phyloP scores from a whole-genome alignment of 1,140 invertebrate species.

The Diorhabda sublineata region DNA sequence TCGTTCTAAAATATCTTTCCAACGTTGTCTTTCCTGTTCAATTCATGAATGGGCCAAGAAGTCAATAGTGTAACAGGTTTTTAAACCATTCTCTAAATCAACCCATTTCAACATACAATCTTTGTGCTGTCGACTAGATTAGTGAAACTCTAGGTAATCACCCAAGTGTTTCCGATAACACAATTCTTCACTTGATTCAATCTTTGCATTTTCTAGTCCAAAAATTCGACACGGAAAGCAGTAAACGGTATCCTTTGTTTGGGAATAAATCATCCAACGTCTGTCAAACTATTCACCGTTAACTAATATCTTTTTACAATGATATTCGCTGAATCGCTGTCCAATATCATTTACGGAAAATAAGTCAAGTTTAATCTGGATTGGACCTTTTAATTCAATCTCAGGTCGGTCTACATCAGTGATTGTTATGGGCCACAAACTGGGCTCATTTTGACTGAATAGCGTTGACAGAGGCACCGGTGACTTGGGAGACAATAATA shows the following conservation, averaged over 20 bases:
- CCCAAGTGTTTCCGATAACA: background rate
- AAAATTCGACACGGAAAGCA: slow-evolving; percentile 23
- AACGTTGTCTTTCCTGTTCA: too few relatives aligned
- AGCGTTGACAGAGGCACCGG: background rate
- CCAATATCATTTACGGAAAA: slow-evolving; percentile 23
- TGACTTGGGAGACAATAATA: too few relatives aligned
- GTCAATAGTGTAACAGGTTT: too few relatives aligned
- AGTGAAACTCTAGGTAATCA: slow-evolving; percentile 15
- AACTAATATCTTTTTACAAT: slow-evolving; percentile 25
- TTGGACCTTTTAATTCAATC: slow-evolving; percentile 21
- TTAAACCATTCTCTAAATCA: too few relatives aligned
- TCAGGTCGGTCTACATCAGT: slow-evolving; percentile 17
- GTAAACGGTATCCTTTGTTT: slow-evolving; percentile 27
- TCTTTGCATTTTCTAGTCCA: slow-evolving; percentile 21
- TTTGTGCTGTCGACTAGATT: too few relatives aligned
- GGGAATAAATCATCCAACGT: slow-evolving; percentile 25
- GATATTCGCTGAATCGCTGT: slow-evolving; percentile 17
- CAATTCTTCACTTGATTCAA: slow-evolving; percentile 14
- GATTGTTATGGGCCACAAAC: slow-evolving; percentile 12
- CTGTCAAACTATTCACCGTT: slow-evolving; percentile 24
- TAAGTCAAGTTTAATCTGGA: slow-evolving; percentile 20
- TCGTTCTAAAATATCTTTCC: too few relatives aligned
- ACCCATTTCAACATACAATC: too few relatives aligned
- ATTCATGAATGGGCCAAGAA: too few relatives aligned
- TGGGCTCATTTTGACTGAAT: slow-evolving; percentile 3